Base-by-base conservation (phyloP, 2,797 vertebrate species). In the Ceyx erithaca region DNA sequence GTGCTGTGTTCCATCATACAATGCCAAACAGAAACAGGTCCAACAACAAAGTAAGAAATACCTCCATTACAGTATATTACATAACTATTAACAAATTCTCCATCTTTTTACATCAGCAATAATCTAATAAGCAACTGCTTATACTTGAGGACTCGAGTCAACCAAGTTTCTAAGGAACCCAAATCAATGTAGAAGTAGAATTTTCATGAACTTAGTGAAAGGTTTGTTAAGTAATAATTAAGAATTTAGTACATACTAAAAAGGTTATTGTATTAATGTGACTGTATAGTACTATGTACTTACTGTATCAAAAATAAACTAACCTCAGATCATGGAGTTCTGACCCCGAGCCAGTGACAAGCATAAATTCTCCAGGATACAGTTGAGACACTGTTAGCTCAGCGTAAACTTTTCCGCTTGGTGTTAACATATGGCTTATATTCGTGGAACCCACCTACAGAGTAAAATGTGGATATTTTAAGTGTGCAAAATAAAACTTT, bases 351-450 rank as follows among this genome's bases (percentile, higher is more conserved):
- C 99, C 99, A 48, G 99, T 99, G 97, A 99, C 92, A 80, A 99
- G 98, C 92, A 99, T 77, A 96, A 99, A 99, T 93, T 99, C 98
- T 76, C 98, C 98, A 4, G 98, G 98, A 66, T 97, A 75, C 46
- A 98, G 85, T 62, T 99, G 99, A 86, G 98, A 99, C 84, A 99
- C 97, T 7, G 99, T 99, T 94, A 99, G 96, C 95, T 99, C 99
- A 13, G 99, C 99, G 51, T 98, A 99, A 59, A 99, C 99, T 82
- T 94, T 98, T 72, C 99, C 99, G 85, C 87, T 94, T 2, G 98
- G 98, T 2, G 99, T 99, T 98, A 99, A 87, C 99, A 99, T 99
- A 97, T 99, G 99, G 96, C 99, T 99, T 97, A 99, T 99, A 72
- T 99, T 99, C 70, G 99, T 99, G 55, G 98, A 97, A 80, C 99